A percentile compares a stretch with the other conserved stretches of the same genome.
Conservation (phyloP, 2,888 invertebrate species). For the Teinopalpus imperialis region DNA sequence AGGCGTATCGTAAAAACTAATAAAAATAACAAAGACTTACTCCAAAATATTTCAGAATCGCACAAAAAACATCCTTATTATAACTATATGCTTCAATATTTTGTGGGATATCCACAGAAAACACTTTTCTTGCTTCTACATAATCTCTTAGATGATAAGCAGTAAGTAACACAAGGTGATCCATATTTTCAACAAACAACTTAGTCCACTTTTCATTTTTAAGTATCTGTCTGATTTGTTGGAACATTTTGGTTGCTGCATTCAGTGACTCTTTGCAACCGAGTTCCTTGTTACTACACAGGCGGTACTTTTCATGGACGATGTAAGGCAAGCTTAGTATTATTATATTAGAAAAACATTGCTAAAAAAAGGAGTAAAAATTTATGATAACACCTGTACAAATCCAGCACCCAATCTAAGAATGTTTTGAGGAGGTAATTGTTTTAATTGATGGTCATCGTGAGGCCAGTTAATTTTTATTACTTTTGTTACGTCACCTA, state of each 20-base stretch:
- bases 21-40: constrained; percentile 55
- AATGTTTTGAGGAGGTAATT: no score
- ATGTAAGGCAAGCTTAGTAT: constrained; percentile 63
- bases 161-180: constrained; percentile 53
- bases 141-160: constrained; percentile 59
- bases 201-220: constrained; percentile 58
- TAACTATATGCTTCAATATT: constrained; percentile 61
- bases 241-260: constrained; percentile 54
- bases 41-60: constrained; percentile 69
- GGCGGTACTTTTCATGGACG: constrained; percentile 55
- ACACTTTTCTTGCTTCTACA: constrained; percentile 48
- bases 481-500: no score
- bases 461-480: no score
- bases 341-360: constrained; percentile 59
- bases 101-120: constrained; percentile 47
- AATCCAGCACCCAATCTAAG: no score
- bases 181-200: constrained; percentile 66
- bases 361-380: constrained; percentile 45
- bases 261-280: constrained; percentile 31
- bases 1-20: not conserved
- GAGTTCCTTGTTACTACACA: constrained; percentile 33
- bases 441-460: no score
- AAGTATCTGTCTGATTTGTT: constrained; percentile 51
- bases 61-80: constrained; percentile 53
- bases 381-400: no score